Conservation (phyloP, 2,113 vertebrate species). For the Oncorhynchus masou region DNA sequence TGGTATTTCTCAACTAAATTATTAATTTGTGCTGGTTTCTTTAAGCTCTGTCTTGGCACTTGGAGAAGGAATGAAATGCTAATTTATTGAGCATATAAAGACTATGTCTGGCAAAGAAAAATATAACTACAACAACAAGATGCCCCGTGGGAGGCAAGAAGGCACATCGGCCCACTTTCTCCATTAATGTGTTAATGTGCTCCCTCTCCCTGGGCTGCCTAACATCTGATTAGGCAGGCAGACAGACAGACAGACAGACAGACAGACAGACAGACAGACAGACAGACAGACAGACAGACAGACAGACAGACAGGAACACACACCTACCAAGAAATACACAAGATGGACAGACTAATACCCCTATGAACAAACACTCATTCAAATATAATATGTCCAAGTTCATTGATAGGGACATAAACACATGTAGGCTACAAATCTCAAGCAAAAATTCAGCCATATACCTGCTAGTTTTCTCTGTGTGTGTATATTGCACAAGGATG, state of each 20-base stretch:
- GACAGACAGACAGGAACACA: not conserved
- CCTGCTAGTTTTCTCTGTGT: too few species aligned
- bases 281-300: not conserved
- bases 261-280: not conserved
- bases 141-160: conserved; percentile 35
- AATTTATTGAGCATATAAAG: conserved; percentile 57
- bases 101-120: conserved; percentile 25
- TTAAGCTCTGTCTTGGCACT: conserved; percentile 28
- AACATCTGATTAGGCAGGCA: conserved; percentile 24
- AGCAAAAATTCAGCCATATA: too few species aligned
- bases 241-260: not conserved
- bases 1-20: conserved; percentile 47
- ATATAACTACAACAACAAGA: conserved; percentile 35
- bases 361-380: not conserved
- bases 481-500: not conserved
- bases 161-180: conserved; percentile 32
- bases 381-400: not conserved
- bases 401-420: not conserved
- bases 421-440: not conserved
- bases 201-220: conserved; percentile 41
- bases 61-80: conserved; percentile 42
- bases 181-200: conserved; percentile 45
- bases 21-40: conserved; percentile 49
- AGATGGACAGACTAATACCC: not conserved
- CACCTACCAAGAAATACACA: not conserved